Conservation (phyloP, 2,113 vertebrate species). For the Sminthopsis crassicaudata region DNA sequence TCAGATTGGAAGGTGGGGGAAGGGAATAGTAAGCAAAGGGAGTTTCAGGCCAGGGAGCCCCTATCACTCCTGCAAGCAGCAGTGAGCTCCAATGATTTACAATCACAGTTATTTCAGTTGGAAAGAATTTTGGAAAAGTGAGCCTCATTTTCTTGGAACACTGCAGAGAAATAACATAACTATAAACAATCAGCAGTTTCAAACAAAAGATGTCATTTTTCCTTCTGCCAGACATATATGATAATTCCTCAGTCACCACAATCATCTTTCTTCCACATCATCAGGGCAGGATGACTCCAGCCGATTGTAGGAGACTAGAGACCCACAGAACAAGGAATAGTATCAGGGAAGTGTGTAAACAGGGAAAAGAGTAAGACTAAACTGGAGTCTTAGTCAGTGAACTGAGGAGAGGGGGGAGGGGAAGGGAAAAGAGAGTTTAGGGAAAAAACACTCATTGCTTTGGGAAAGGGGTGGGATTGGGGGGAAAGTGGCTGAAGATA, state of each 20-base stretch:
- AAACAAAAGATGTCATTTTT: conserved; percentile 50
- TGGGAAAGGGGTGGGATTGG: background rate
- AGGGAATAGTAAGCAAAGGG: background rate
- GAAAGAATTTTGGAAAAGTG: conserved; percentile 63
- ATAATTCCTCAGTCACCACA: conserved; percentile 14
- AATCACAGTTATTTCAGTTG: conserved; percentile 41
- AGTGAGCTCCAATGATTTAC: background rate
- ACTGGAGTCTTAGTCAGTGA: background rate
- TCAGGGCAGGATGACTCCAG: background rate
- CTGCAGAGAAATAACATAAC: conserved; percentile 64
- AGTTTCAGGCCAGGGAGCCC: background rate
- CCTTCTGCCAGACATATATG: conserved; percentile 14
- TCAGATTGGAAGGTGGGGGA: background rate
- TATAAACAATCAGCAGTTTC: conserved; percentile 43
- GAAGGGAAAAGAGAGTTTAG: background rate
- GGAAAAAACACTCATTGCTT: background rate
- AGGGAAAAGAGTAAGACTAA: background rate
- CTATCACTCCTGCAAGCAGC: background rate
- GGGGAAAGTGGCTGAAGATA: background rate
- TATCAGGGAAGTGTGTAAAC: background rate
- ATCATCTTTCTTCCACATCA: background rate
- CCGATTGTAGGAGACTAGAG: conserved; percentile 30
- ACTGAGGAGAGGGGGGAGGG: background rate
- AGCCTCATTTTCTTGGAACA: conserved; percentile 63
- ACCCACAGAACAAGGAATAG: background rate